Conservation (phyloP, 1,140 invertebrate species). For the Drosophila pandora region DNA sequence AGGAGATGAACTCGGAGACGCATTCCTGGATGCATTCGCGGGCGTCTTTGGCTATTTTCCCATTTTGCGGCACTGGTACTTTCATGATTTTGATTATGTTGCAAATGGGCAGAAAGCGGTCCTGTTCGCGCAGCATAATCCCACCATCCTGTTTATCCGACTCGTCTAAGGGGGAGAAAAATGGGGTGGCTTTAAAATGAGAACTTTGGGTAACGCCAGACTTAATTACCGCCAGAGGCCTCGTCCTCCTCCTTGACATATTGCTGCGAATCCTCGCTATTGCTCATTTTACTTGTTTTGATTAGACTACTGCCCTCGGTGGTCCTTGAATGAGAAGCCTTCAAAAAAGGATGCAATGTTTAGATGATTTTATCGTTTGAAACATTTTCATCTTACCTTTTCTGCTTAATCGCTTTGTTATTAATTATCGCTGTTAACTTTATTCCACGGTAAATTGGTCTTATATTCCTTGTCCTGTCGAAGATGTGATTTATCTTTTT, state of each 20-base stretch:
- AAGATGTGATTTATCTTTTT: not conserved
- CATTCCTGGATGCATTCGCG: slow-evolving; percentile 99
- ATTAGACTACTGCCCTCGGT: not conserved
- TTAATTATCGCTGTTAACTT: not conserved
- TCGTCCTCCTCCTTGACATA: slow-evolving; percentile 76
- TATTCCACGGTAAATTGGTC: not conserved
- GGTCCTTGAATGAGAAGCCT: no score
- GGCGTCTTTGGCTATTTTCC: slow-evolving; percentile 99
- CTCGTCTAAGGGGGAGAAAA: slow-evolving; percentile 51
- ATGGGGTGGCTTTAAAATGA: not conserved
- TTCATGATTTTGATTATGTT: slow-evolving; percentile 99
- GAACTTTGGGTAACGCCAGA: not conserved
- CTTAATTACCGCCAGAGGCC: slow-evolving; percentile 60
- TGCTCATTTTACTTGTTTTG: slow-evolving; percentile 44
- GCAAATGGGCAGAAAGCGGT: slow-evolving; percentile 98
- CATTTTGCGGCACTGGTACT: slow-evolving; percentile 96
- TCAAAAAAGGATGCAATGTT: no score
- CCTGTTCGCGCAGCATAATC: slow-evolving; percentile 91
- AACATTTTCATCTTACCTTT: no score
- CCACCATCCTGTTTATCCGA: slow-evolving; percentile 73
- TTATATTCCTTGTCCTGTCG: not conserved
- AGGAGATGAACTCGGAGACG: slow-evolving; percentile 99
- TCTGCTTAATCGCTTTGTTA: not conserved
- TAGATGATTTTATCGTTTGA: no score
- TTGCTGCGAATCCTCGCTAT: slow-evolving; percentile 77